phyloP scores from a whole-genome alignment of 1,140 invertebrate species.

The Nasonia longicornis region DNA sequence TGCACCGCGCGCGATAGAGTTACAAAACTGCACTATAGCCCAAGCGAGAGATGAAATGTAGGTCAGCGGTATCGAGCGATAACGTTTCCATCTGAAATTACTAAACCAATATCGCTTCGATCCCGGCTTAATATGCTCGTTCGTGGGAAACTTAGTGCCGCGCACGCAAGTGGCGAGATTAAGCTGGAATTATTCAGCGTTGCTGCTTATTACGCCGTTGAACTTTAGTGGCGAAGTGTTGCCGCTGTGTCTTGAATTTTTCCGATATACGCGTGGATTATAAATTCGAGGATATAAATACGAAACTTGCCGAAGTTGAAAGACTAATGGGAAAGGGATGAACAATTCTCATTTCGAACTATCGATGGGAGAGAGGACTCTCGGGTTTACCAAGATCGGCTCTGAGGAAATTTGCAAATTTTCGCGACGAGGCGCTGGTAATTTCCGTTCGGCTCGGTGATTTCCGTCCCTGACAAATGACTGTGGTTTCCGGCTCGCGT shows the following conservation, averaged over 20 bases:
- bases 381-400: constrained; percentile 3
- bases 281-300: too few relatives aligned
- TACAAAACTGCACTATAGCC: background rate
- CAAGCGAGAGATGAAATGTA: background rate
- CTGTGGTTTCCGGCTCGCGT: constrained; percentile 45
- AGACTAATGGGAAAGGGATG: background rate
- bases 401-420: constrained; percentile 45
- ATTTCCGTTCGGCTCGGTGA: constrained; percentile 40
- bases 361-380: background rate
- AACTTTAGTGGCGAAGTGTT: background rate
- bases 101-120: constrained; percentile 10
- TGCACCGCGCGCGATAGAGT: background rate
- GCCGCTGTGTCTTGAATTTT: background rate
- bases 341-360: constrained; percentile 26
- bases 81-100: constrained; percentile 5
- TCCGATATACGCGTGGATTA: too few relatives aligned
- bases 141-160: background rate
- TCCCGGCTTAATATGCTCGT: constrained; percentile 7
- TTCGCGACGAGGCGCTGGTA: constrained; percentile 39
- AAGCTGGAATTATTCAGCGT: constrained; percentile 19
- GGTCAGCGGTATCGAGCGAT: background rate
- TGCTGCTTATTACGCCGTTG: background rate
- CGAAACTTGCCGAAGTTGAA: background rate
- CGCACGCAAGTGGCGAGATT: background rate
- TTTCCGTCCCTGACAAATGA: constrained; percentile 46